Evolutionary conservation across 2,888 invertebrate genomes (phyloP), one percentile per base, ranked within the genome.

Genomic region (Eudemis profundana): DNA sequence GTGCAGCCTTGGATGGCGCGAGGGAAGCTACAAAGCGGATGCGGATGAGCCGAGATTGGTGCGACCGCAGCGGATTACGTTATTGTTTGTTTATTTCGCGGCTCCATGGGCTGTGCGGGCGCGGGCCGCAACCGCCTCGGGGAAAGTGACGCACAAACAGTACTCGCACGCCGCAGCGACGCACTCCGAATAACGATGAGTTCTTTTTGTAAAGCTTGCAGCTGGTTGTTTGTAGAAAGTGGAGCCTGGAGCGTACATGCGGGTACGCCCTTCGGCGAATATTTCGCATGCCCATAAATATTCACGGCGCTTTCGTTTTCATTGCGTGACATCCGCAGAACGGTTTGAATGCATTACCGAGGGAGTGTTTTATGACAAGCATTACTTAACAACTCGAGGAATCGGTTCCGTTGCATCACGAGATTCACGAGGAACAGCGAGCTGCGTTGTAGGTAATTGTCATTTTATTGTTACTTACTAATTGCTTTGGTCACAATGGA

Each of bases 181-280:
- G 84, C 82, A 78, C 68, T 70, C 74, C 82, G 90, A 88, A 91
- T 92, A 91, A 81, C 82, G 89, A 91, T 90, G 89, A 90, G 89
- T 89, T 90, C 89, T 89, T 86, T 84, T 85, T 77, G 75, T 76
- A 72, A 74, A 77, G 69, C 75, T 73, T 57, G 64, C 50, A 50
- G 76, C 72, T 72, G 78, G 76, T 70, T 85, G 87, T 87, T 84
- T 83, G 87, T 89, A 90, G 92, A 92, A 92, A 91, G 92, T 81
- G 84, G 83, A 53, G 53, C 77, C 70, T 77, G 79, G 75, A 79
- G 75, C 53, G 59, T 47, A 47, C 81, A 90, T 90, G 85, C 90
- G 90, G 91, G 90, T 83, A 86, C 87, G 90, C 91, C 92, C 91
- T 92, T 90, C 84, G 86, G 88, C 86, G 84, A 86, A 89, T 86